Evolutionary conservation across 2,113 vertebrate genomes (phyloP), one percentile per base, ranked within the genome.

Genomic region (Thymallus thymallus): DNA sequence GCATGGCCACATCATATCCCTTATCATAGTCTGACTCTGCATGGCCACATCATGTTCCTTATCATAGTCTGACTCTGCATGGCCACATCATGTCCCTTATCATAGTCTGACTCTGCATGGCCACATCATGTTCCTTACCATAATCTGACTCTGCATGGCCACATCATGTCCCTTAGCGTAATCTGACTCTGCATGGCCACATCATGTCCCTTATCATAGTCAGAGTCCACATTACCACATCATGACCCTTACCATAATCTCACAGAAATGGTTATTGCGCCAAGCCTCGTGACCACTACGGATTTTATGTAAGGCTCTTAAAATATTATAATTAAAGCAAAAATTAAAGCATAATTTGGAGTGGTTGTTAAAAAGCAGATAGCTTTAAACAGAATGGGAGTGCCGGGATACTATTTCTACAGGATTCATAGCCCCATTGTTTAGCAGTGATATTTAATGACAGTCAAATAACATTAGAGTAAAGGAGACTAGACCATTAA

Each of bases 231-330:
- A 20, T 80, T 73, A 80, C 79, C 76, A 76, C 74, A 80, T 74
- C 72, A 73, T 82, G 77, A 79, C 60, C 64, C 66, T 30, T 45
- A 18, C 41, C 74, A 41, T 85, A 84, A 85, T 77, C 82, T 65
- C 72, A 75, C 80, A 75, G 75, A 84, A 82, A 80, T 70, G n/a
- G 29, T 67, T 69, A 66, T 32, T 71, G 32, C 29, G 0, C 72
- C 77, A 60, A 86, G 76, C 75, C 76, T 72, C 26, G 48, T 45
- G 69, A 41, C 51, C 74, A 62, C 62, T 83, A 80, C 87, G 77
- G 66, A 75, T 74, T 85, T 88, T 78, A 85, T 74, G 76, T 84
- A 86, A 87, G 76, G 68, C 77, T 77, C 68, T 80, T 41, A 46
- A 73, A 80, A 81, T 78, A 69, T 74, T 71, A 78, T 84, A 81